Percentiles rank a stretch among this genome's conserved stretches.
Conservation (phyloP, 2,797 vertebrate species). For the Anguilla marmorata region DNA sequence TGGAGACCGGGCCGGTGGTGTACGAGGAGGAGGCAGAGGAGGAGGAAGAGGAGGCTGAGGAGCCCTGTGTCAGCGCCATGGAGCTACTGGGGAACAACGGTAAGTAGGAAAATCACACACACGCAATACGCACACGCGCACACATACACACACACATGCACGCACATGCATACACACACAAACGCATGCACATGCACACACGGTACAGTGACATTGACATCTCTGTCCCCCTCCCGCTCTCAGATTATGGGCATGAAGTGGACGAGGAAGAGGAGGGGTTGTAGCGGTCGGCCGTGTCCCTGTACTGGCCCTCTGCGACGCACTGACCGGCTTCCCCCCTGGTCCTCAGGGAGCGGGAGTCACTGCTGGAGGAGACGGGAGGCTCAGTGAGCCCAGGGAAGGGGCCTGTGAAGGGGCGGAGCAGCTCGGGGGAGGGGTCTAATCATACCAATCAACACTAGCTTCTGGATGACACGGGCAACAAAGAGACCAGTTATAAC, state of each 20-base stretch:
- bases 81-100: conserved; percentile 83
- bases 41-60: conserved; percentile 89
- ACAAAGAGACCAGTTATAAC: background rate
- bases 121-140: background rate
- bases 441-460: background rate
- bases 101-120: conserved; percentile 55
- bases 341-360: background rate
- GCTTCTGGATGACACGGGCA: background rate
- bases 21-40: conserved; percentile 82
- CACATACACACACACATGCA: background rate
- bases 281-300: conserved; percentile 45
- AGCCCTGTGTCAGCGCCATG: conserved; percentile 89
- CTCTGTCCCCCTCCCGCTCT: conserved; percentile 34
- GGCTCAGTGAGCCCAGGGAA: background rate
- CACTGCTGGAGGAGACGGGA: background rate
- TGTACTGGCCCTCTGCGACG: background rate
- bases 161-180: background rate
- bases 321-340: background rate
- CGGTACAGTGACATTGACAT: background rate
- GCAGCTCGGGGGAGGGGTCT: background rate
- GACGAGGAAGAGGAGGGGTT: conserved; percentile 81
- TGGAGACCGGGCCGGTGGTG: conserved; percentile 88
- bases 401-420: background rate
- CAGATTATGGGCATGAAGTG: conserved; percentile 86
- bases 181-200: background rate